These are phyloP conservation scores for Eilema sororculum DNA, from an alignment of 2,888 invertebrate species.

Conservation along the genomic window DNA sequence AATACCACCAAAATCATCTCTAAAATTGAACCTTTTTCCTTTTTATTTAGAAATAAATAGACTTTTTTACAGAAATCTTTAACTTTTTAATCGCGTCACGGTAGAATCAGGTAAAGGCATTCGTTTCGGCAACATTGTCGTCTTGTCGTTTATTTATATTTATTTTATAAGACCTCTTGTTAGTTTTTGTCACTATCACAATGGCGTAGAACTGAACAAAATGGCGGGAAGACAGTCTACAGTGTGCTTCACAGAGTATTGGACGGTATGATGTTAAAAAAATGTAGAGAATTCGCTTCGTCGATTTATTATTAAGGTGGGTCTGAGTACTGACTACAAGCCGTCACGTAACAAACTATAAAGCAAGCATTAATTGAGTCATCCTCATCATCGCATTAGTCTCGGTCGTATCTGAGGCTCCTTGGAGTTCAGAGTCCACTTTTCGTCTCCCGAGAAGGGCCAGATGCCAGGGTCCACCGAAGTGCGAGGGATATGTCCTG, in stretches of 20 bases:
- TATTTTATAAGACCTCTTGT: slow-evolving; percentile 40
- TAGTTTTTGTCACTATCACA: slow-evolving; percentile 27
- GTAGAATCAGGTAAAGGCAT: slow-evolving; percentile 33
- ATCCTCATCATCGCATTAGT: no score
- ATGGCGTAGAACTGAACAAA: neutral
- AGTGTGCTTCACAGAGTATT: neutral
- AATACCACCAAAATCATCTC: neutral
- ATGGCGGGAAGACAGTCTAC: neutral
- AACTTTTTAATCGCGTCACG: slow-evolving; percentile 41
- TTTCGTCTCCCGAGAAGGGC: no score
- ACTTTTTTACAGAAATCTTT: slow-evolving; percentile 25
- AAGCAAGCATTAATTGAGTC: no score
- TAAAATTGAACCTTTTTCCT: slow-evolving; percentile 13
- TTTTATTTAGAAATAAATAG: slow-evolving; percentile 21
- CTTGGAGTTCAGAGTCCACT: no score
- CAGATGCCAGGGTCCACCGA: no score
- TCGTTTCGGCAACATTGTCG: slow-evolving; percentile 37
- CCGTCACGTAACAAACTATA: no score
- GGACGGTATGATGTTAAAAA: neutral
- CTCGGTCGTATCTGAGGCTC: no score
- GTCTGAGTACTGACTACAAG: no score
- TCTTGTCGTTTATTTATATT: slow-evolving; percentile 40
- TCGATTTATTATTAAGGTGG: no score
- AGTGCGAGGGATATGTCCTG: no score
- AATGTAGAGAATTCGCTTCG: no score